Conservation (phyloP, 2,888 invertebrate genomes). For the Cancer borealis region DNA sequence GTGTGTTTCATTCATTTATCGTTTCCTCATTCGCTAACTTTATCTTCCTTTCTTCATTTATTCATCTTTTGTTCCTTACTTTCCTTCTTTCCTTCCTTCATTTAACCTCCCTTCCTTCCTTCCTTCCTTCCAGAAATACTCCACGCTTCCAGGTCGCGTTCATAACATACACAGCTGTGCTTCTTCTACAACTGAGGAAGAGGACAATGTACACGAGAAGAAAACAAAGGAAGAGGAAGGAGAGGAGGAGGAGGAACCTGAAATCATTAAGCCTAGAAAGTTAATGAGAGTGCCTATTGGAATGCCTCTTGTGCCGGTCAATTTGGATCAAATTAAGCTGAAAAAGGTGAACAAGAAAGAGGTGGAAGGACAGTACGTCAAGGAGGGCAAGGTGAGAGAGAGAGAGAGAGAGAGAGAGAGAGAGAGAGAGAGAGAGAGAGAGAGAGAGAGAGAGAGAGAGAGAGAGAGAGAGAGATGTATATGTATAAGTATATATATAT, state of each 20-base stretch:
- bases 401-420: too few species aligned
- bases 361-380: not conserved
- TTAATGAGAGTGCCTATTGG: conserved; percentile 30
- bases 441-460: too few species aligned
- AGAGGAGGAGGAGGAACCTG: conserved; percentile 21
- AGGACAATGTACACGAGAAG: not conserved
- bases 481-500: too few species aligned
- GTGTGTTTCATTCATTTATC: not conserved
- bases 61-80: not conserved
- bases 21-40: not conserved
- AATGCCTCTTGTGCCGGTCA: conserved; percentile 20
- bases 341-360: conserved; percentile 50
- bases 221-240: conserved; percentile 34
- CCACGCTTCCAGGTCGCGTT: conserved; percentile 48
- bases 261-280: conserved; percentile 60
- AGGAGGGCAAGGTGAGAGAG: not conserved
- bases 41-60: not conserved
- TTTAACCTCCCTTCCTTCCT: not conserved
- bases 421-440: too few species aligned
- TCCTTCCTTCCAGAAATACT: conserved; percentile 50
- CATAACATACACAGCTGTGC: not conserved
- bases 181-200: conserved; percentile 35
- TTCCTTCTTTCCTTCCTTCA: not conserved
- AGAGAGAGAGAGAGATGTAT: not conserved
- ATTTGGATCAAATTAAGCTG: conserved; percentile 44